Conservation (phyloP, 2,113 vertebrate genomes). For the Pterocles burchelli region DNA sequence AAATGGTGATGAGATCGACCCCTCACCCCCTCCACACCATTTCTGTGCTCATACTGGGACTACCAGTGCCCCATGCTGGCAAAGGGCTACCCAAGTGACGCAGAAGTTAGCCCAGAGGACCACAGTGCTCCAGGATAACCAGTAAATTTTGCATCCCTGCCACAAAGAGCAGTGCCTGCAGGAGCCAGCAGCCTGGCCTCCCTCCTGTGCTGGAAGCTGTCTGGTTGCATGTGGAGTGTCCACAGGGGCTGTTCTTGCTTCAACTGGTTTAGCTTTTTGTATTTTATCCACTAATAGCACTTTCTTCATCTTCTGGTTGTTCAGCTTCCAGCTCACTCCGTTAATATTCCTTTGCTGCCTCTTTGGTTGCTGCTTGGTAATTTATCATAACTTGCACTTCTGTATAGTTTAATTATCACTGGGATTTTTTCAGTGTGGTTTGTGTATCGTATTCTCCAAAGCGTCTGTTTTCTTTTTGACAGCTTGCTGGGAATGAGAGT, state of each 20-base stretch:
- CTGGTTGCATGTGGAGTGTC: neutral
- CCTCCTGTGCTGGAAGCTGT: neutral
- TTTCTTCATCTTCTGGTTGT: neutral
- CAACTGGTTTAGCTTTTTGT: neutral
- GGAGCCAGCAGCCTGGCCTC: neutral
- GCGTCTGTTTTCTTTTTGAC: neutral
- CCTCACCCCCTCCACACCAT: no score
- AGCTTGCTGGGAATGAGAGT: conserved; percentile 97
- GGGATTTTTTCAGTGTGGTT: neutral
- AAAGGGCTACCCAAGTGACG: neutral
- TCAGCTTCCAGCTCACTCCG: neutral
- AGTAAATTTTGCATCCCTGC: neutral
- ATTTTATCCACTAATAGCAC: neutral
- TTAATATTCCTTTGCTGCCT: neutral
- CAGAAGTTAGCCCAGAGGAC: no score
- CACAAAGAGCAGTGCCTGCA: neutral
- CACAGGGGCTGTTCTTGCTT: neutral
- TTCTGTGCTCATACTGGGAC: neutral
- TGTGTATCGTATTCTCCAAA: neutral
- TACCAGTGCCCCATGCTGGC: neutral
- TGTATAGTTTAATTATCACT: neutral
- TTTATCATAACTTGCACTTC: neutral
- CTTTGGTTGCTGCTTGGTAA: neutral
- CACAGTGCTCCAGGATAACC: neutral
- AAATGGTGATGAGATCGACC: accelerated